Percentiles rank a stretch among this genome's conserved stretches.
phyloP scores from a whole-genome alignment of 2,888 invertebrate species.

The Ceraclea dissimilis region DNA sequence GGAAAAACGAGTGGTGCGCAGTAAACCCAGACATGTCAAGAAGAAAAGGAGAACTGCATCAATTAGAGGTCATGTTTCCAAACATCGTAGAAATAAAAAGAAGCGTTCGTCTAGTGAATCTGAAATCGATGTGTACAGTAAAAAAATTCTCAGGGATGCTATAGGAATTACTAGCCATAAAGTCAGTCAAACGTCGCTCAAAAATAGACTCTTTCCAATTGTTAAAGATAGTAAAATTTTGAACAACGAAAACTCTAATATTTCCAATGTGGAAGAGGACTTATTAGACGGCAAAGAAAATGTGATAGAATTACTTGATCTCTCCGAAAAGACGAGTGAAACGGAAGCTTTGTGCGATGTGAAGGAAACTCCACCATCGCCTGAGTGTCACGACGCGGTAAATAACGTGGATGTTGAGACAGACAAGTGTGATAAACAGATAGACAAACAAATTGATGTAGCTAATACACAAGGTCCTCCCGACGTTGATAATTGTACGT shows the following conservation, averaged over 20 bases:
- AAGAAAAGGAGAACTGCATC: not conserved
- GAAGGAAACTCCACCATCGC: not conserved
- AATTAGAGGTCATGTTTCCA: not conserved
- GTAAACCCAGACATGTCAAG: not conserved
- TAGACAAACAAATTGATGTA: not conserved
- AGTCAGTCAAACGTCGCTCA: slow-evolving; percentile 12
- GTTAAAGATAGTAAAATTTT: slow-evolving; percentile 8
- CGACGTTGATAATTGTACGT: slow-evolving; percentile 28
- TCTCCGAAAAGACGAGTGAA: not conserved
- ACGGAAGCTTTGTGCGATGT: not conserved
- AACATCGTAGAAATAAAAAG: slow-evolving; percentile 2
- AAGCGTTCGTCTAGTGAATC: slow-evolving; percentile 16
- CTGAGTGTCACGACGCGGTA: not conserved
- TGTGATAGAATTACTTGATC: not conserved
- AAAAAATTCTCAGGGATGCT: slow-evolving; percentile 13
- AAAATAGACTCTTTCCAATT: slow-evolving; percentile 18
- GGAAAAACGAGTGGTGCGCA: not conserved
- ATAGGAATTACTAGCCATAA: slow-evolving; percentile 11
- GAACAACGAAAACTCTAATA: not conserved
- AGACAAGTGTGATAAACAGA: not conserved
- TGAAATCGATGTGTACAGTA: slow-evolving; percentile 12
- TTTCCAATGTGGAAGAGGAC: not conserved
- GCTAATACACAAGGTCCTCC: too few relatives aligned
- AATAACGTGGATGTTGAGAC: not conserved
- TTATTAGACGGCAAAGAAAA: not conserved